These are phyloP conservation scores for Archocentrus centrarchus DNA, from an alignment of 2,113 vertebrate genomes.

Conservation along the genomic window DNA sequence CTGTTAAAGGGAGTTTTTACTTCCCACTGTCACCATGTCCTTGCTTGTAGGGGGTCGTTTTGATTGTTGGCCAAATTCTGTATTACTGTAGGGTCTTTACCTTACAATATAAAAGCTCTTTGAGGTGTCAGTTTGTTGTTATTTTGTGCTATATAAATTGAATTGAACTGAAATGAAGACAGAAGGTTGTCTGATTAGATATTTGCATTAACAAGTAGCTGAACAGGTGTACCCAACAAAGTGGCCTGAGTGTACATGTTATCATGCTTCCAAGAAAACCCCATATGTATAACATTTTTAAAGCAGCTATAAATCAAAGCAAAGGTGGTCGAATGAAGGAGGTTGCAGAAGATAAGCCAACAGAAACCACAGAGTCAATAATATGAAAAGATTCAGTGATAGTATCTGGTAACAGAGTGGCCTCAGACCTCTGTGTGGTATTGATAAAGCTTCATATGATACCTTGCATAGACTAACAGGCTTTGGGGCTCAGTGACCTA, in stretches of 20 bases:
- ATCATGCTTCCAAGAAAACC: background rate
- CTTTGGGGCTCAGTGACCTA: slow-evolving; percentile 61
- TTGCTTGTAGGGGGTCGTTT: too few species aligned
- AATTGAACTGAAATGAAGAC: too few species aligned
- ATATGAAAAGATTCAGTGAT: slow-evolving; percentile 65
- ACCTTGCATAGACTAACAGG: slow-evolving; percentile 48
- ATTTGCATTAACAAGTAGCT: background rate
- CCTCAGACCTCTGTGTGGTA: slow-evolving; percentile 60
- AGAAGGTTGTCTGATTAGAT: too few species aligned
- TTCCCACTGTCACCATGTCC: too few species aligned
- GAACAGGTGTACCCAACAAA: background rate
- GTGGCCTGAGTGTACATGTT: background rate
- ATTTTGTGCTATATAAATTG: too few species aligned
- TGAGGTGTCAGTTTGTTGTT: too few species aligned
- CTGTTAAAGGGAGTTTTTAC: too few species aligned
- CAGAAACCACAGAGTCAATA: slow-evolving; percentile 67
- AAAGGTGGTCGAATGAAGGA: slow-evolving; percentile 14
- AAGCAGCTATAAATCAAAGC: slow-evolving; percentile 11
- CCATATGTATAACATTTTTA: background rate
- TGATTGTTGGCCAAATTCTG: too few species aligned
- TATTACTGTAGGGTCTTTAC: too few species aligned
- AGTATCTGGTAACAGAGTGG: slow-evolving; percentile 57
- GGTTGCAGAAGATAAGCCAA: slow-evolving; percentile 42
- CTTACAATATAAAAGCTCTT: too few species aligned
- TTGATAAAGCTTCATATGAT: slow-evolving; percentile 73